phyloP scores from a whole-genome alignment of 2,113 vertebrate genomes.

The Psittacus erithacus region DNA sequence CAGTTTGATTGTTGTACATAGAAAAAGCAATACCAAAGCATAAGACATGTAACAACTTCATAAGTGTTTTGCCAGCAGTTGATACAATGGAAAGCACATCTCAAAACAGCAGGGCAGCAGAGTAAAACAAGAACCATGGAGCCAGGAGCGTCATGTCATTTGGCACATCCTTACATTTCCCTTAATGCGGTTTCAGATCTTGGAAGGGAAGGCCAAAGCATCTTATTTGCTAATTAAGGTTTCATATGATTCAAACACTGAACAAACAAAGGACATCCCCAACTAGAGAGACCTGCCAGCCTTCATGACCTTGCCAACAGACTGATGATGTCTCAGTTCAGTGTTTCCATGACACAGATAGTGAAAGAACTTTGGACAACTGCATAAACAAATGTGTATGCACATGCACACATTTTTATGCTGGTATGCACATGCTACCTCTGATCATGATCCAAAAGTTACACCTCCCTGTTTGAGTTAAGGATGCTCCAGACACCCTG shows the following conservation, averaged over 20 bases:
- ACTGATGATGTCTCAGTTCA: conserved; percentile 13
- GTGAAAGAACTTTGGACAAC: background rate
- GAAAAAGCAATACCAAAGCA: background rate
- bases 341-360: background rate
- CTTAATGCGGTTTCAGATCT: background rate
- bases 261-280: conserved; percentile 15
- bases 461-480: background rate
- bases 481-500: background rate
- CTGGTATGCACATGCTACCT: background rate
- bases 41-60: background rate
- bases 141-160: background rate
- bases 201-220: background rate
- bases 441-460: background rate
- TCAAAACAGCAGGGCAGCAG: conserved; percentile 13
- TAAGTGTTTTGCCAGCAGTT: conserved; percentile 26
- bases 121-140: background rate
- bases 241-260: background rate
- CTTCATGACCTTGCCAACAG: background rate
- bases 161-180: conserved; percentile 5
- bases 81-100: background rate
- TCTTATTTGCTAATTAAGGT: conserved; percentile 50
- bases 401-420: background rate
- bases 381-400: background rate
- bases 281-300: conserved; percentile 18
- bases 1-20: background rate